These are phyloP conservation scores for Nipponia nippon DNA, from an alignment of 2,113 vertebrate genomes.

Conservation along the genomic window DNA sequence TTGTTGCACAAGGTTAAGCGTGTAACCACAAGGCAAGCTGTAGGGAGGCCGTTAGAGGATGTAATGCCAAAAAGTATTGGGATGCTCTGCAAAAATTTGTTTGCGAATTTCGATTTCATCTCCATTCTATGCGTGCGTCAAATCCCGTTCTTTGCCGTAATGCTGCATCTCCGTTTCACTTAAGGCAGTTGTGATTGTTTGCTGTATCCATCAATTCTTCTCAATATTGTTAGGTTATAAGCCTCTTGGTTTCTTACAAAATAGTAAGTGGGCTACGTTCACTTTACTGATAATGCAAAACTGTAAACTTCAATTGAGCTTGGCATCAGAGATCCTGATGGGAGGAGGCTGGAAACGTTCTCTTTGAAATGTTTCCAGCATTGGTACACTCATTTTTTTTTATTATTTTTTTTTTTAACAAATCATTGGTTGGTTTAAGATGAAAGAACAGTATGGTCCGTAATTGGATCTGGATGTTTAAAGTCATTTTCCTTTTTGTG, in stretches of 20 bases:
- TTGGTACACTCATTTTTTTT: neutral
- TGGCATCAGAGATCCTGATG: neutral
- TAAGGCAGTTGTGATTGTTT: neutral
- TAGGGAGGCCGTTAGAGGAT: neutral
- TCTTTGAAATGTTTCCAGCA: conserved; percentile 57
- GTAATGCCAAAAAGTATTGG: neutral
- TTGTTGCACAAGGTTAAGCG: neutral
- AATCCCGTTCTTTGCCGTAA: neutral
- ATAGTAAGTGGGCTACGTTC: neutral
- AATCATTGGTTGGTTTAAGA: conserved; percentile 37
- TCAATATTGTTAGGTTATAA: neutral
- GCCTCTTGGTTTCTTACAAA: neutral
- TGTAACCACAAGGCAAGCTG: neutral
- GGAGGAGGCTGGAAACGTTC: neutral
- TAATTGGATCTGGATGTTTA: conserved; percentile 65
- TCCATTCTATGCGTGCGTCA: neutral
- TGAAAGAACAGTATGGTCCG: conserved; percentile 46
- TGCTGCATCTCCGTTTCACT: neutral
- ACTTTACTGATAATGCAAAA: neutral
- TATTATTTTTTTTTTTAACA: neutral
- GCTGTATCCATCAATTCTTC: neutral
- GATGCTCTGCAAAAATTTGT: neutral
- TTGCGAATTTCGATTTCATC: neutral
- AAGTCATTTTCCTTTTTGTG: conserved; percentile 62
- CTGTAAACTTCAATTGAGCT: neutral